phyloP scores from a whole-genome alignment of 2,888 invertebrate species.

The Apodemia mormo region DNA sequence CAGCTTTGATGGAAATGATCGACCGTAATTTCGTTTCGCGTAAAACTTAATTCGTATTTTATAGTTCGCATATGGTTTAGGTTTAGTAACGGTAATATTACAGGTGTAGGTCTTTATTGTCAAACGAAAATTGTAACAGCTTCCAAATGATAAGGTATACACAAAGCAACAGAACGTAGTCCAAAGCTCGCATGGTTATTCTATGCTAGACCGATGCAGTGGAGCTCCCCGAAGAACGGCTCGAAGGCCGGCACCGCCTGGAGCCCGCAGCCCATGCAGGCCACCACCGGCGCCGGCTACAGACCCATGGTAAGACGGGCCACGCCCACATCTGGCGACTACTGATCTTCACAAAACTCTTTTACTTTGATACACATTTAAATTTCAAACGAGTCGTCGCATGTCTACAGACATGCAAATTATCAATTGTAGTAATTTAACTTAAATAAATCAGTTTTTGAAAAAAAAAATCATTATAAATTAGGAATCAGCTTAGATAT shows the following conservation, averaged over 20 bases:
- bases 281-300: slow-evolving; percentile 93
- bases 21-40: too few relatives aligned
- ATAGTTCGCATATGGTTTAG: neutral
- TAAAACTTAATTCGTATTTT: too few relatives aligned
- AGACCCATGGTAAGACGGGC: slow-evolving; percentile 89
- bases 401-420: neutral
- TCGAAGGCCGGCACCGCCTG: slow-evolving; percentile 90
- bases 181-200: slow-evolving; percentile 38
- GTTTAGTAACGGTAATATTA: too few relatives aligned
- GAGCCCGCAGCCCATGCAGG: slow-evolving; percentile 94
- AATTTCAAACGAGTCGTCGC: neutral
- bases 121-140: neutral
- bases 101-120: neutral
- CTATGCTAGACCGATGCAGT: slow-evolving; percentile 89
- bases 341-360: neutral
- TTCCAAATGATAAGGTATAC: neutral
- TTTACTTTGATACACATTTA: neutral
- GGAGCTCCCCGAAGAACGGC: slow-evolving; percentile 94
- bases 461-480: too few relatives aligned
- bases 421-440: neutral
- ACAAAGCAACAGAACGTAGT: slow-evolving; percentile 25
- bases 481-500: too few relatives aligned
- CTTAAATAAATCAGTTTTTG: too few relatives aligned
- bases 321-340: neutral
- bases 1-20: too few relatives aligned